These are phyloP conservation scores for Myrmecobius fasciatus DNA, from an alignment of 2,113 vertebrate genomes.

Conservation along the genomic window DNA sequence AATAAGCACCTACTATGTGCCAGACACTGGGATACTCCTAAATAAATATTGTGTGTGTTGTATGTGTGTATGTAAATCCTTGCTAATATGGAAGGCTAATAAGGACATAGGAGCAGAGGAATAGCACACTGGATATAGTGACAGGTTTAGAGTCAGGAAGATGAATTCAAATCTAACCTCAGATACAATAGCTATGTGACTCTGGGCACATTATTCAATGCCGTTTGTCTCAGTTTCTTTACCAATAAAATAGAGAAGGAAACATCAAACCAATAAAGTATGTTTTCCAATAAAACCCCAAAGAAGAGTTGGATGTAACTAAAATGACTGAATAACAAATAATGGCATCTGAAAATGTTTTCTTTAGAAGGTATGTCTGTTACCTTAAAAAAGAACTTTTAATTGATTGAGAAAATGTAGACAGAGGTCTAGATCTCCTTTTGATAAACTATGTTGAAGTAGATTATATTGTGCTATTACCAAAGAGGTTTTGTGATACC, in stretches of 20 bases:
- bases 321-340: no score
- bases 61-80: not conserved
- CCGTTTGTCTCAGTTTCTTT: no score
- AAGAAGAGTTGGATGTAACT: no score
- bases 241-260: no score
- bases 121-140: no score
- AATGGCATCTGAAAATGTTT: not conserved
- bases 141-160: no score
- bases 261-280: no score
- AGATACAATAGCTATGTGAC: no score
- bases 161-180: no score
- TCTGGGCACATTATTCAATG: no score
- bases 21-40: not conserved
- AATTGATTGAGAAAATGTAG: not conserved
- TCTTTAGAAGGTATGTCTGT: not conserved
- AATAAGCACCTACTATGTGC: not conserved
- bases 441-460: not conserved
- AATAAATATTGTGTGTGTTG: not conserved
- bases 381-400: not conserved
- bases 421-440: not conserved
- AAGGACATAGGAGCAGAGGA: not conserved
- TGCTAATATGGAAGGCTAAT: not conserved
- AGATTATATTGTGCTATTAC: not conserved
- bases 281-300: no score
- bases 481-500: no score